These are phyloP conservation scores for Liopterus haemorrhoidalis DNA, from an alignment of 2,888 invertebrate genomes.

Conservation along the genomic window DNA sequence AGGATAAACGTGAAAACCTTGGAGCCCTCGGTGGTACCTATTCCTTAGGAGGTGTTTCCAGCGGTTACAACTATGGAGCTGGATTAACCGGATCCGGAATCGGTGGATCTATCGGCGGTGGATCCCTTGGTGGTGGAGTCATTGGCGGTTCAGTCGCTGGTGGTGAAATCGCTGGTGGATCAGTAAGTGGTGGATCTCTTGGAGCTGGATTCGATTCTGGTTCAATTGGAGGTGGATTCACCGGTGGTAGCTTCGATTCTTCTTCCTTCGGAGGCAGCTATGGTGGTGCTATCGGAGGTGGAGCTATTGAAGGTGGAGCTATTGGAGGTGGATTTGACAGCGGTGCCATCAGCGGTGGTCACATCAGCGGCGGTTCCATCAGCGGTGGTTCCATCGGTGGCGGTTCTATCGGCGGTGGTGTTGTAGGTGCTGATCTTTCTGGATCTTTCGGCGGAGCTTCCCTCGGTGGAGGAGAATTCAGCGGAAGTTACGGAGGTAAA, in stretches of 20 bases:
- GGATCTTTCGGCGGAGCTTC: no score
- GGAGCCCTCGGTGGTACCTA: no score
- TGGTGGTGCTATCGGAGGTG: neutral
- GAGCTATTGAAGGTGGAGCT: neutral
- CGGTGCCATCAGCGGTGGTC: no score
- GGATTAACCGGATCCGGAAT: neutral
- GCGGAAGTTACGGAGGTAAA: no score
- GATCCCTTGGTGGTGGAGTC: constrained; percentile 16
- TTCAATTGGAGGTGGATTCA: constrained; percentile 6
- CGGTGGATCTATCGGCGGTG: neutral
- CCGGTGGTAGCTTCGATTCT: constrained; percentile 4
- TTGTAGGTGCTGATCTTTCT: no score
- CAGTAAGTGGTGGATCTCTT: constrained; percentile 5
- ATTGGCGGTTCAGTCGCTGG: constrained; percentile 13
- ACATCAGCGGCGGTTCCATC: no score
- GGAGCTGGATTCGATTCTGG: constrained; percentile 3
- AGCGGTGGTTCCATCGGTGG: no score
- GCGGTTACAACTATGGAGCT: neutral
- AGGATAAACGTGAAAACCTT: no score
- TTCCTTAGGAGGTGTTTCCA: neutral
- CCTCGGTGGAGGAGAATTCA: no score
- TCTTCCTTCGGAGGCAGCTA: neutral
- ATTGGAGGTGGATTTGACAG: constrained; percentile 4
- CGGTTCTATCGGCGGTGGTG: no score
- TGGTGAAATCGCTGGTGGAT: constrained; percentile 14